These are phyloP conservation scores for Caradrina kadenii DNA, from an alignment of 2,888 invertebrate genomes.

Conservation along the genomic window DNA sequence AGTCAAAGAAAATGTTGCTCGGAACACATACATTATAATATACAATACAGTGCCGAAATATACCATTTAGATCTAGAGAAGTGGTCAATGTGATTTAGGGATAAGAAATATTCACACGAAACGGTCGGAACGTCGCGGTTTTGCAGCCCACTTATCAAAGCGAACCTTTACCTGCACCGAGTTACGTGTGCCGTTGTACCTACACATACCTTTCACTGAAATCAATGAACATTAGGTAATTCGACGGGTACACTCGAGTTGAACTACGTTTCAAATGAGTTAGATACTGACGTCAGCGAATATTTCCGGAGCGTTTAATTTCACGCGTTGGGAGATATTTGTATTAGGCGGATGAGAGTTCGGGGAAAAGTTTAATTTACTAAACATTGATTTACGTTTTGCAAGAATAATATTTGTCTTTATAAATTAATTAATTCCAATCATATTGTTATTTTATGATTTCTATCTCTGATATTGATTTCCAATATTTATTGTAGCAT, in stretches of 20 bases:
- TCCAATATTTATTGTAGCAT: not conserved
- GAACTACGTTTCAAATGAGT: slow-evolving; percentile 13
- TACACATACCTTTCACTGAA: not conserved
- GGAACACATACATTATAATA: slow-evolving; percentile 58
- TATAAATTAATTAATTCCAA: not conserved
- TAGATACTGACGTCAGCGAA: slow-evolving; percentile 6
- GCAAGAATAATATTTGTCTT: not conserved
- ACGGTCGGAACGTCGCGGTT: slow-evolving; percentile 24
- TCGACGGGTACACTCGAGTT: slow-evolving; percentile 4
- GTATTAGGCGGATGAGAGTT: slow-evolving; percentile 8
- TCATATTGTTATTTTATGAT: not conserved
- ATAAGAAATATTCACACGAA: slow-evolving; percentile 18
- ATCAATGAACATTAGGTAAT: slow-evolving; percentile 25
- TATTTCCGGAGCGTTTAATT: slow-evolving; percentile 16
- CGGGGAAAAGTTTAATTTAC: not conserved
- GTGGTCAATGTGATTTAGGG: slow-evolving; percentile 64
- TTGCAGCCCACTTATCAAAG: slow-evolving; percentile 34
- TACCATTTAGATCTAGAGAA: slow-evolving; percentile 55
- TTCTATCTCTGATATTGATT: not conserved
- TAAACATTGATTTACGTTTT: not conserved
- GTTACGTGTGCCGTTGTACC: slow-evolving; percentile 17
- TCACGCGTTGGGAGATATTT: slow-evolving; percentile 19
- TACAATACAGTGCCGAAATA: slow-evolving; percentile 57
- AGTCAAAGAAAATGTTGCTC: slow-evolving; percentile 32
- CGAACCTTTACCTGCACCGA: slow-evolving; percentile 6